Conservation (phyloP, 2,113 vertebrate genomes). For the Brachirus orientalis region DNA sequence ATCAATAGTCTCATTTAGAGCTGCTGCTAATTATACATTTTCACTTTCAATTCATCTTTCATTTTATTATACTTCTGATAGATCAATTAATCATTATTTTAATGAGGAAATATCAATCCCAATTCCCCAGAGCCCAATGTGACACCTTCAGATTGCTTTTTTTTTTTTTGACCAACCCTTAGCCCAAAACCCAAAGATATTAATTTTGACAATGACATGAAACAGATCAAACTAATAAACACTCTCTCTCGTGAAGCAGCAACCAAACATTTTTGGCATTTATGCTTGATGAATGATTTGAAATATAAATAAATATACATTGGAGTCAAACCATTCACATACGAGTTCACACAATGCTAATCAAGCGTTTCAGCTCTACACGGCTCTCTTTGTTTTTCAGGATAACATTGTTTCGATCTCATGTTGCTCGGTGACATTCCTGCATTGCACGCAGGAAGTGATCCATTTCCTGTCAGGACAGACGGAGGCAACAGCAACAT, state of each 20-base stretch:
- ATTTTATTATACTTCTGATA: conserved; percentile 23
- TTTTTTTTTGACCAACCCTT: not conserved
- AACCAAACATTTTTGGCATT: not conserved
- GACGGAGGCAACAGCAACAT: too few relatives aligned
- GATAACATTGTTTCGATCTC: too few relatives aligned
- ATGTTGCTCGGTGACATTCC: too few relatives aligned
- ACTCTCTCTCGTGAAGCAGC: not conserved
- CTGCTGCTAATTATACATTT: conserved; percentile 23
- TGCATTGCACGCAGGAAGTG: too few relatives aligned
- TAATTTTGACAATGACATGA: not conserved
- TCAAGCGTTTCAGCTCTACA: too few relatives aligned
- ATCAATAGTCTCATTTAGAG: not conserved
- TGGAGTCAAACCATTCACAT: too few relatives aligned
- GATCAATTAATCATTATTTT: conserved; percentile 4
- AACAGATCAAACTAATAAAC: conserved; percentile 3
- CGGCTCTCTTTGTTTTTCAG: too few relatives aligned
- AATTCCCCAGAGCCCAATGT: not conserved
- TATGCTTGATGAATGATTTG: too few relatives aligned
- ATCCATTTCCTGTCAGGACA: too few relatives aligned
- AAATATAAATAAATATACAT: too few relatives aligned
- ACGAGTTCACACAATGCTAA: too few relatives aligned
- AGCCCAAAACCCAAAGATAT: conserved; percentile 3
- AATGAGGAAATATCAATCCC: conserved; percentile 5
- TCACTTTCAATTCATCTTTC: conserved; percentile 32
- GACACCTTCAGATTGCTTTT: not conserved